These are phyloP conservation scores for Pseudomyrmex sp. DNA, from an alignment of 1,140 invertebrate genomes.

Conservation along the genomic window DNA sequence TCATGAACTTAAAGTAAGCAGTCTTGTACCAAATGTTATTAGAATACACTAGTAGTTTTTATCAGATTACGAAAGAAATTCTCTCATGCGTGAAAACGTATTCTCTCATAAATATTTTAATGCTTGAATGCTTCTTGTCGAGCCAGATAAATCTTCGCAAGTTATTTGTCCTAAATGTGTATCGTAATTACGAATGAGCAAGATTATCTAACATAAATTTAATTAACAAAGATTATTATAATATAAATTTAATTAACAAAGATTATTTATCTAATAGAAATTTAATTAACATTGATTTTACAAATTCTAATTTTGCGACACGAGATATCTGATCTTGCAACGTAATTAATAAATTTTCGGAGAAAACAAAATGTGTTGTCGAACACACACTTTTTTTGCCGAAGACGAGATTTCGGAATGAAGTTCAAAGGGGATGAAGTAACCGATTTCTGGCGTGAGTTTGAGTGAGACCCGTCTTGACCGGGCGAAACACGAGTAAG, in stretches of 20 bases:
- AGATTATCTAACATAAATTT: neutral
- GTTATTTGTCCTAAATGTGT: neutral
- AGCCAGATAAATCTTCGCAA: neutral
- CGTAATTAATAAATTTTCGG: neutral
- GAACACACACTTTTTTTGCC: too few relatives aligned
- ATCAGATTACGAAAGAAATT: neutral
- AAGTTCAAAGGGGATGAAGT: constrained; percentile 57
- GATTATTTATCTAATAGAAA: neutral
- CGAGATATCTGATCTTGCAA: neutral
- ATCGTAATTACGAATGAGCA: neutral
- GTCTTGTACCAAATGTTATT: neutral
- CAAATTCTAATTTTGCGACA: neutral
- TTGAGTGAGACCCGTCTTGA: constrained; percentile 26
- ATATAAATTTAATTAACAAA: constrained; percentile 1
- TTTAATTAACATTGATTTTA: neutral
- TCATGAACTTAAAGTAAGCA: neutral
- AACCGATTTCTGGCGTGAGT: constrained; percentile 41
- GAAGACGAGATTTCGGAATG: constrained; percentile 25
- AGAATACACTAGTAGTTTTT: neutral
- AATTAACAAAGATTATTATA: neutral
- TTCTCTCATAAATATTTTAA: neutral
- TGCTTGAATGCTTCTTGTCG: neutral
- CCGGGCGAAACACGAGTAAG: constrained; percentile 30
- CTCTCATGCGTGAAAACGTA: neutral
- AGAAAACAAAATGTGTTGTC: neutral